A percentile compares a stretch with the other conserved stretches of the same genome.
Evolutionary conservation across 2,113 vertebrate genomes (phyloP).

Genomic region (Tympanuchus pallidicinctus): DNA sequence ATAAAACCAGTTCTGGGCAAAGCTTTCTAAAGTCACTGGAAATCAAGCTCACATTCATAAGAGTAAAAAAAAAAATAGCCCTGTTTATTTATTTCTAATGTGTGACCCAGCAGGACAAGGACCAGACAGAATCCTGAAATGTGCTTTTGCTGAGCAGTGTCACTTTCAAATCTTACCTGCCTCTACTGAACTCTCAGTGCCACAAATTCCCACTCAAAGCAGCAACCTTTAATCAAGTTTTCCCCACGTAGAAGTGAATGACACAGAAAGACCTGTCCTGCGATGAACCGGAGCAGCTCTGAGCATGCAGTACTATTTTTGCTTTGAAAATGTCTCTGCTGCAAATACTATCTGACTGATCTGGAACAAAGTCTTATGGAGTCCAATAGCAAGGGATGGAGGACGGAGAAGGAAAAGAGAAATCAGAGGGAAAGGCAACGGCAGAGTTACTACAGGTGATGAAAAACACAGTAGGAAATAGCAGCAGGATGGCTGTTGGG

Average conservation of each 20-base stretch:
- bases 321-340: not conserved
- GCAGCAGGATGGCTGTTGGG: rapidly evolving
- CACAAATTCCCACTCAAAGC: rapidly evolving
- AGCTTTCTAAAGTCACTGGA: not conserved
- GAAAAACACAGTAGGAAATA: not conserved
- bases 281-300: not conserved
- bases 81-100: not conserved
- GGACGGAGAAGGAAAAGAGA: not conserved
- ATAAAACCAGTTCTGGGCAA: not conserved
- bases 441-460: not conserved
- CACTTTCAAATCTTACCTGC: not conserved
- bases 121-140: not conserved
- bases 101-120: not conserved
- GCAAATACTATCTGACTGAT: not conserved
- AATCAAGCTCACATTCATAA: rapidly evolving
- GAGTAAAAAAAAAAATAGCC: not conserved
- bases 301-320: not conserved
- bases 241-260: not conserved
- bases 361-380: not conserved
- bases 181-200: rapidly evolving
- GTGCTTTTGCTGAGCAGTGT: not conserved
- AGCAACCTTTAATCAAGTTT: not conserved
- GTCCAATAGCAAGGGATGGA: not conserved
- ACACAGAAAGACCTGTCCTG: not conserved
- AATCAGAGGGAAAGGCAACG: not conserved